phyloP scores from a whole-genome alignment of 2,797 vertebrate species.

The Amblyopsis hoosieri region DNA sequence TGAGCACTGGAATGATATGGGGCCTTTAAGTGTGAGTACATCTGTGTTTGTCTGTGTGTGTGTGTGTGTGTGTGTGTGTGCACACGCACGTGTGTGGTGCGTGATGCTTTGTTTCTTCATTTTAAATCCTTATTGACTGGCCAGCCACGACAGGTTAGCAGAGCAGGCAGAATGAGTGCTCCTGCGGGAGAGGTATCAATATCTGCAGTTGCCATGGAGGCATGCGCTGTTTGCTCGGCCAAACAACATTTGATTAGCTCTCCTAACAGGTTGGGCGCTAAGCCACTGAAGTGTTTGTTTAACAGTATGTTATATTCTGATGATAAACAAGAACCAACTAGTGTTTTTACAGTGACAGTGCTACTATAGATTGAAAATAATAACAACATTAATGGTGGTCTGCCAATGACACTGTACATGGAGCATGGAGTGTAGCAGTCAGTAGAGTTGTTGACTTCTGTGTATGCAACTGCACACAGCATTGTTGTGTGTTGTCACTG shows the following conservation, averaged over 20 bases:
- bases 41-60: neutral
- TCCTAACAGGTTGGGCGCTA: constrained; percentile 24
- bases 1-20: too few species aligned
- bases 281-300: constrained; percentile 27
- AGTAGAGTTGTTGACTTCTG: constrained; percentile 30
- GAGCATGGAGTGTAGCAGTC: constrained; percentile 7
- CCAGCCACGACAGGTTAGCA: constrained; percentile 53
- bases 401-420: neutral
- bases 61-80: neutral
- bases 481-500: constrained; percentile 11
- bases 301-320: constrained; percentile 12
- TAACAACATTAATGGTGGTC: constrained; percentile 1
- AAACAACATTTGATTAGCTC: constrained; percentile 65
- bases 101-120: constrained; percentile 42
- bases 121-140: constrained; percentile 56
- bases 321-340: neutral
- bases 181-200: constrained; percentile 47
- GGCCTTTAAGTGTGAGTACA: neutral
- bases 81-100: too few species aligned
- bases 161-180: constrained; percentile 61
- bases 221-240: constrained; percentile 39
- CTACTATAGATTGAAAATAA: constrained; percentile 3
- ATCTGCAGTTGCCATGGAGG: constrained; percentile 54
- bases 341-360: neutral
- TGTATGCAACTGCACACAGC: constrained; percentile 26